Evolutionary conservation across 64 coral and sea anemone species (phyloP).

Genomic region (Stylophora pistillata): DNA sequence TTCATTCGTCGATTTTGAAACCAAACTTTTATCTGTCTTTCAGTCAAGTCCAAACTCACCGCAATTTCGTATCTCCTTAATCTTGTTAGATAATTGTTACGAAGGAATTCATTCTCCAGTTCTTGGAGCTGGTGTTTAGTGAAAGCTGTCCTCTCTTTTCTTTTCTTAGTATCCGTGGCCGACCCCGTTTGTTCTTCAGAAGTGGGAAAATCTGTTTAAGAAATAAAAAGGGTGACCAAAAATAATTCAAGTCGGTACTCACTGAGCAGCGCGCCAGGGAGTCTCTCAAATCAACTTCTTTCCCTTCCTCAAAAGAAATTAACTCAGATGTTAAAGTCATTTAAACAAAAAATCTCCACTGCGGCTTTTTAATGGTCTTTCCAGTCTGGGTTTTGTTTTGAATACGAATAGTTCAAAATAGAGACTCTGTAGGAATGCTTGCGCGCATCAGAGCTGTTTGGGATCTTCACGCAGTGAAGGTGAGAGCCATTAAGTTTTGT

Average conservation of each 20-base stretch:
- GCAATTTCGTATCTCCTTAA: conserved; percentile 69
- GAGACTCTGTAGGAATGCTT: conserved; percentile 6
- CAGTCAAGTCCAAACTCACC: conserved; percentile 65
- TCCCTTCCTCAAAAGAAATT: background rate
- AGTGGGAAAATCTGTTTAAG: conserved; percentile 3
- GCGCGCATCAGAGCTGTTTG: background rate
- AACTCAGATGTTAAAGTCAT: conserved; percentile 46
- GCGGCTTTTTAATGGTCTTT: conserved; percentile 49
- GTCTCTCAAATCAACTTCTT: background rate
- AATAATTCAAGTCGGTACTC: background rate
- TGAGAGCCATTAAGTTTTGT: background rate
- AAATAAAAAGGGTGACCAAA: background rate
- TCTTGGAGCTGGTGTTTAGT: conserved; percentile 69
- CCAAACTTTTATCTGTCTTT: conserved; percentile 74
- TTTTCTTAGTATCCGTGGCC: conserved; percentile 14
- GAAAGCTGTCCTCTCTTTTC: conserved; percentile 72
- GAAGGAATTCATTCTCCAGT: conserved; percentile 70
- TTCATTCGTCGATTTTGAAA: conserved; percentile 77
- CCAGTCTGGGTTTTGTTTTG: conserved; percentile 25
- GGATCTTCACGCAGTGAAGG: background rate
- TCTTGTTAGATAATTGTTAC: conserved; percentile 64
- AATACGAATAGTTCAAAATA: conserved; percentile 22
- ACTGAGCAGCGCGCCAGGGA: background rate
- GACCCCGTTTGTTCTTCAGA: background rate
- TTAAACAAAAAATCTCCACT: conserved; percentile 17